Evolutionary conservation across 2,113 vertebrate species (phyloP).

Genomic region (Daboia siamensis): DNA sequence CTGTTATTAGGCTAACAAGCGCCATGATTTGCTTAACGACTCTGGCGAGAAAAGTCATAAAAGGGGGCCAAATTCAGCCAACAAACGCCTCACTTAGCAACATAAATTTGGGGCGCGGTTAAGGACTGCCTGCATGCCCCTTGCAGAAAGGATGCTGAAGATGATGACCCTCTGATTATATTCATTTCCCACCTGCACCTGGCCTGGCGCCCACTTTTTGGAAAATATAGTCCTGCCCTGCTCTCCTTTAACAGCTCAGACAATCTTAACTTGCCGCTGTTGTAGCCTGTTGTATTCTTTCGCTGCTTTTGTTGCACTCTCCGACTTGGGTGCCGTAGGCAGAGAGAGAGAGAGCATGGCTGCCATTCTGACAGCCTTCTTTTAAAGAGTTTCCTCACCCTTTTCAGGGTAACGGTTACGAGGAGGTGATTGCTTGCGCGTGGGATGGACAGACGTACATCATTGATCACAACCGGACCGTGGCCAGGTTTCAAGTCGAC

Average conservation of each 20-base stretch:
- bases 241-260: neutral
- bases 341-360: neutral
- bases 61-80: too few relatives aligned
- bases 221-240: neutral
- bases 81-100: too few relatives aligned
- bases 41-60: too few relatives aligned
- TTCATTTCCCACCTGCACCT: neutral
- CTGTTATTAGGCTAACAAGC: too few relatives aligned
- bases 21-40: too few relatives aligned
- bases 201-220: neutral
- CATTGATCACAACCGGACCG: constrained; percentile 89
- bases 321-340: neutral
- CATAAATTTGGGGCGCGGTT: too few relatives aligned
- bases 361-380: neutral
- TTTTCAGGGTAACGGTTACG: constrained; percentile 86
- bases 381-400: neutral
- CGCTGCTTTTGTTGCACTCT: too few relatives aligned
- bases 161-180: neutral
- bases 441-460: constrained; percentile 99
- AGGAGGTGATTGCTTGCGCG: constrained; percentile 96
- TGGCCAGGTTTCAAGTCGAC: constrained; percentile 95
- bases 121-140: neutral
- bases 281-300: fast-evolving
- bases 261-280: neutral
- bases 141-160: neutral